These are phyloP conservation scores for Rhinoderma darwinii DNA, from an alignment of 2,113 vertebrate species.

Conservation along the genomic window DNA sequence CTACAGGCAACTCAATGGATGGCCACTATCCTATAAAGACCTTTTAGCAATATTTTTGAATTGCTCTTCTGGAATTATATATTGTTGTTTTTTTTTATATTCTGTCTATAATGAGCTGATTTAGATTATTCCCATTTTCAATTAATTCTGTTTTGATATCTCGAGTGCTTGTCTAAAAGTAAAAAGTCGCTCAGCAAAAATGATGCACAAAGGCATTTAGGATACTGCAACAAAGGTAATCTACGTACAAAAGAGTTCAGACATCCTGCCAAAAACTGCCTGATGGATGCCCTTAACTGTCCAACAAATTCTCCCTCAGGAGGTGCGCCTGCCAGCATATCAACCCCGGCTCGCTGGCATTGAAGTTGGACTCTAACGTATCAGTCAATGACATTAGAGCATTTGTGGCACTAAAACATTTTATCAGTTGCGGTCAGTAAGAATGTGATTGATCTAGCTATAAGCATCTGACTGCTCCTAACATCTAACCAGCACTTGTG, in stretches of 20 bases:
- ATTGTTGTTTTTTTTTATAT: background rate
- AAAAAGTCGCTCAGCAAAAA: conserved; percentile 12
- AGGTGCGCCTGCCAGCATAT: background rate
- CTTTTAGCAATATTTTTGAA: background rate
- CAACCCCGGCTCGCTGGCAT: background rate
- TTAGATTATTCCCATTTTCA: background rate
- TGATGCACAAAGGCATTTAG: conserved; percentile 3
- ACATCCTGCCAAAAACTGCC: conserved; percentile 15
- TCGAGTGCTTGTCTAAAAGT: background rate
- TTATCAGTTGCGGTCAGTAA: conserved; percentile 3
- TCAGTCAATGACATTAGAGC: conserved; percentile 12
- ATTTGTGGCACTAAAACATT: conserved; percentile 15
- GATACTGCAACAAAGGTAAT: conserved; percentile 47
- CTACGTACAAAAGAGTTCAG: conserved; percentile 44
- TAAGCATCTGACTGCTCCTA: background rate
- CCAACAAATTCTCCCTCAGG: conserved; percentile 26
- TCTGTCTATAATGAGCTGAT: background rate
- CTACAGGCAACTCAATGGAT: no score
- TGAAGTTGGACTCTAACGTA: background rate
- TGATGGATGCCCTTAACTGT: conserved; percentile 41
- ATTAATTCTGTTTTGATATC: background rate
- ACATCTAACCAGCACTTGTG: background rate
- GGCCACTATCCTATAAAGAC: no score
- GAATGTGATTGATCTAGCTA: background rate
- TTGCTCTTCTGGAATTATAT: background rate